Conservation (phyloP, 2,797 vertebrate species). For the Coregonus ussuriensis region DNA sequence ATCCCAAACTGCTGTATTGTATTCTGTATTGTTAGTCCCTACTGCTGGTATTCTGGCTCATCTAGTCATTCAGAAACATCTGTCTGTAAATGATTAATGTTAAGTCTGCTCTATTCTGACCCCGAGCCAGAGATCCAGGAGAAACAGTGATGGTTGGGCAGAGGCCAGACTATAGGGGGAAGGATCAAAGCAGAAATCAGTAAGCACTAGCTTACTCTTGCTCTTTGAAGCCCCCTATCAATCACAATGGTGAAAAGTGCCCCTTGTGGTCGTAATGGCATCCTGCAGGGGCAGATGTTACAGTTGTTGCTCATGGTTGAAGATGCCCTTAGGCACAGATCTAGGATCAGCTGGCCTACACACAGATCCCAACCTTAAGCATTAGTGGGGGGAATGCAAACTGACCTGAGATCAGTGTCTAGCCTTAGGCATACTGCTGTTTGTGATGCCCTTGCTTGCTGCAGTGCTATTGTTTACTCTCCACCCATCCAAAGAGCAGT, state of each 20-base stretch:
- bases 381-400: no score
- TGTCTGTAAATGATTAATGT: conserved; percentile 52
- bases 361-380: no score
- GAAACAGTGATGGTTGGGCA: conserved; percentile 53
- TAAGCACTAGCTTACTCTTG: conserved; percentile 18
- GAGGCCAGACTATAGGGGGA: conserved; percentile 37
- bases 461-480: neutral
- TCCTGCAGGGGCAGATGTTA: conserved; percentile 37
- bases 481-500: neutral
- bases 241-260: conserved; percentile 39
- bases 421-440: no score
- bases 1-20: neutral
- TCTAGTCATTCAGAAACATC: conserved; percentile 26
- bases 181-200: conserved; percentile 52
- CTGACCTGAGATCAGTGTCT: no score
- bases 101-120: conserved; percentile 29
- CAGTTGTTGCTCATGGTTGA: conserved; percentile 12
- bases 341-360: no score
- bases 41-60: conserved; percentile 18
- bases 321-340: neutral
- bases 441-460: no score
- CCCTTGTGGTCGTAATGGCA: conserved; percentile 35
- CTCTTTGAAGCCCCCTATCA: conserved; percentile 70
- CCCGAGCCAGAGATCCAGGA: conserved; percentile 46
- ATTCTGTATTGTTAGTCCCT: neutral